Evolutionary conservation across 2,113 vertebrate species (phyloP).

Genomic region (Taurulus bubalis): DNA sequence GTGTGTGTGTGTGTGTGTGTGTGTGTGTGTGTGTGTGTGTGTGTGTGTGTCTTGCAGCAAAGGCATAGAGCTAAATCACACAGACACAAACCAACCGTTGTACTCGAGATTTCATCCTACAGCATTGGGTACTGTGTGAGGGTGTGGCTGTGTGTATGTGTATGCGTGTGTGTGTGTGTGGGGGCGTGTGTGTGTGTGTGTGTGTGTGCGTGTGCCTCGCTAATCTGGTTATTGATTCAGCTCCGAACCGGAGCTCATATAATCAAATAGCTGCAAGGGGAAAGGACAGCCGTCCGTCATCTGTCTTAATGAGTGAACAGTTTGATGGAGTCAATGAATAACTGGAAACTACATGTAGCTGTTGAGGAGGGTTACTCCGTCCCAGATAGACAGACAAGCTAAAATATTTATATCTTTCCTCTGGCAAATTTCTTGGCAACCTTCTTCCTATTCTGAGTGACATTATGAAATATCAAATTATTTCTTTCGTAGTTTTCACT

Average conservation of each 20-base stretch:
- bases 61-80: conserved; percentile 71
- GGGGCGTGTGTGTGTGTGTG: conserved; percentile 1
- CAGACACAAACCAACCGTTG: conserved; percentile 61
- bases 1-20: conserved; percentile 14
- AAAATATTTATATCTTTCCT: conserved; percentile 17
- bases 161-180: conserved; percentile 10
- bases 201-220: conserved; percentile 21
- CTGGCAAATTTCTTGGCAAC: conserved; percentile 17
- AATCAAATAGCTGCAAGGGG: conserved; percentile 78
- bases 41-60: conserved; percentile 67
- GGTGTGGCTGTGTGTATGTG: conserved; percentile 33
- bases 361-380: conserved; percentile 37
- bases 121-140: conserved; percentile 51
- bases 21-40: conserved; percentile 8
- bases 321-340: conserved; percentile 68
- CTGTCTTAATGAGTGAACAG: conserved; percentile 76
- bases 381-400: conserved; percentile 24
- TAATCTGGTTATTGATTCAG: conserved; percentile 80
- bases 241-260: conserved; percentile 75
- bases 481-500: neutral
- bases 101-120: conserved; percentile 71
- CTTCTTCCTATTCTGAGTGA: conserved; percentile 13
- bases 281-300: conserved; percentile 78
- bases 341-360: conserved; percentile 54
- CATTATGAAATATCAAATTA: conserved; percentile 18